These are phyloP conservation scores for Rhinogobio ventralis DNA, from an alignment of 2,797 vertebrate species.

Conservation along the genomic window DNA sequence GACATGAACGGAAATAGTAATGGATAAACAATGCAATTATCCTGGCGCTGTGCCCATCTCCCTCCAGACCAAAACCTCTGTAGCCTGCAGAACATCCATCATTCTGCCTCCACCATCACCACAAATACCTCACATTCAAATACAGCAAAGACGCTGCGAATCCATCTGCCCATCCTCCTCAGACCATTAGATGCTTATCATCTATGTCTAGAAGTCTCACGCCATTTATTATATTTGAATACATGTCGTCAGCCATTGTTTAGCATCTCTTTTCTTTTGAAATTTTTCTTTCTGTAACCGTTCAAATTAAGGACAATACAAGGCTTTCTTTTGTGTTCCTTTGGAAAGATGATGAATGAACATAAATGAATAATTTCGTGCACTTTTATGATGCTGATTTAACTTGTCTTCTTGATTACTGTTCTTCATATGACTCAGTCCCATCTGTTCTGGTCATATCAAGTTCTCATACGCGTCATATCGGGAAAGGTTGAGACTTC, in stretches of 20 bases:
- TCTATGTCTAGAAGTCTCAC: slow-evolving; percentile 61
- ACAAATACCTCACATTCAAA: slow-evolving; percentile 62
- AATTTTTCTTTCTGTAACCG: background rate
- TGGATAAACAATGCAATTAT: slow-evolving; percentile 72
- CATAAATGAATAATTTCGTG: background rate
- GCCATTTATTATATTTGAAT: slow-evolving; percentile 42
- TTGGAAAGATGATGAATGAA: background rate
- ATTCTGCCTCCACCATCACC: slow-evolving; percentile 59
- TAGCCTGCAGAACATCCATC: slow-evolving; percentile 72
- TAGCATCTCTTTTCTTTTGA: slow-evolving; percentile 47
- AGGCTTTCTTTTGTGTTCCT: background rate
- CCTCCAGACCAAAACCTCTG: slow-evolving; percentile 71
- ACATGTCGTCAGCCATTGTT: slow-evolving; percentile 65
- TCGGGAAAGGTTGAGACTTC: background rate
- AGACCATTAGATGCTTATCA: slow-evolving; percentile 67
- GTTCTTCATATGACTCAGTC: slow-evolving; percentile 34
- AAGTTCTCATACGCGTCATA: background rate
- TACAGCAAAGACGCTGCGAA: slow-evolving; percentile 60
- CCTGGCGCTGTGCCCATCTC: slow-evolving; percentile 71
- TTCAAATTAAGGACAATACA: background rate
- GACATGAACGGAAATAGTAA: slow-evolving; percentile 63
- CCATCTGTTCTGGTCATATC: slow-evolving; percentile 26
- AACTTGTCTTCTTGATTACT: slow-evolving; percentile 31
- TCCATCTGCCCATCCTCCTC: slow-evolving; percentile 63
- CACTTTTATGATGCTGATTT: slow-evolving; percentile 22